Evolutionary conservation across 2,888 invertebrate species (phyloP), one percentile per base, ranked within the genome.

Genomic region (Vesta saturnalis): DNA sequence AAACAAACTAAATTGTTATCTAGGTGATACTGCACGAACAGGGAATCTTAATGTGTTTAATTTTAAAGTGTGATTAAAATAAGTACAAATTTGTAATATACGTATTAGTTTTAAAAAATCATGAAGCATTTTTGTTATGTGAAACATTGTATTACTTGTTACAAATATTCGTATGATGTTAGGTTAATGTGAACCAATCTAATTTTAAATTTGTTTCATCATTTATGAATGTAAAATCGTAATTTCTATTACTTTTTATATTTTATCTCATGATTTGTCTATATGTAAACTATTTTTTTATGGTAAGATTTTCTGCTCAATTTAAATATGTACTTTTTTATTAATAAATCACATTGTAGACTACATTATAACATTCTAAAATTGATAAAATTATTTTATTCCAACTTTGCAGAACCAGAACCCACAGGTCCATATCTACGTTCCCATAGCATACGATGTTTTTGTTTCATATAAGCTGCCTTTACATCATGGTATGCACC

Each of bases 391-490:
- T 30, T 5, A n/a, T 10, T 21, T 52, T 52, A 49, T 8, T 52
- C 8, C n/a, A 19, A 18, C 74, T 87, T 88, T 86, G 88, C 89
- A n/a, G n/a, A n/a, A 68, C 91, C 92, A 66, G 85, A 83, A 70
- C 92, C 92, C 55, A 92, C 89, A 12, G 90, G 89, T 5, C 96
- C 96, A 77, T 99, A 91, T 72, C 97, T 91, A 81, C 96, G 91
- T 85, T 99, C 98, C 97, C 97, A 99, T 77, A 98, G 88, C 90
- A 99, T 87, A 74, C 99, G 93, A 86, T 99, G 99, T 83, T 99
- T 99, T 84, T 99, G 99, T 85, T 99, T 99, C 96, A 98, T 96
- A 81, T 91, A 97, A 0, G 93, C 93, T 67, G 87, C 87, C 76
- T 88, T 88, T 5, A 93, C 94, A 81, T 90, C 89, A 18, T 87